Percentiles rank a stretch among this genome's conserved stretches.
Evolutionary conservation across 2,113 vertebrate species (phyloP).

Genomic region (Synchiropus splendidus): DNA sequence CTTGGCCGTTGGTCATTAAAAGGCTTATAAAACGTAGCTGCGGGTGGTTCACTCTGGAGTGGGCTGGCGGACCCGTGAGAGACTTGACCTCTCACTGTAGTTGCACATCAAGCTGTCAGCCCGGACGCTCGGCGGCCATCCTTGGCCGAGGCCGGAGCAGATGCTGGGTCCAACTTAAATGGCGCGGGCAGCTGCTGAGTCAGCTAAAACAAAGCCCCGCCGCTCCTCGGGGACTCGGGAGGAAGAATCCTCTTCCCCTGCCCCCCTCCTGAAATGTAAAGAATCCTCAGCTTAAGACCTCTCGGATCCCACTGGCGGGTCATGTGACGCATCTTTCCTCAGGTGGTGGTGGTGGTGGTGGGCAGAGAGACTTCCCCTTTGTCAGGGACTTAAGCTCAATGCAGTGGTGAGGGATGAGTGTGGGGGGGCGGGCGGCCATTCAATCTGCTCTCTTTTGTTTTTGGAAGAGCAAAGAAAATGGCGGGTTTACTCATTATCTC

Average conservation of each 20-base stretch:
- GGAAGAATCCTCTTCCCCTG: slow-evolving; percentile 14
- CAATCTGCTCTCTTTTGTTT: slow-evolving; percentile 77
- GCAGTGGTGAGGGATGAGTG: slow-evolving; percentile 58
- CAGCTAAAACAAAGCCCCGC: slow-evolving; percentile 28
- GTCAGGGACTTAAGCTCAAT: slow-evolving; percentile 77
- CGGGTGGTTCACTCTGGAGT: no score
- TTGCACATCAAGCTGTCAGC: no score
- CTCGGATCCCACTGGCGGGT: slow-evolving; percentile 18
- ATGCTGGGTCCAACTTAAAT: no score
- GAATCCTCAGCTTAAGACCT: slow-evolving; percentile 23
- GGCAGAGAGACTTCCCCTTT: slow-evolving; percentile 78
- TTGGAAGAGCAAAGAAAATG: slow-evolving; percentile 61
- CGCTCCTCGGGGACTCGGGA: slow-evolving; percentile 26
- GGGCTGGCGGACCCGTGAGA: no score
- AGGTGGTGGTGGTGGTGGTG: slow-evolving; percentile 73
- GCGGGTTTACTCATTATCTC: slow-evolving; percentile 60
- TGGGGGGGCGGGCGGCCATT: slow-evolving; percentile 60
- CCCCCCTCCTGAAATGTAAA: slow-evolving; percentile 6
- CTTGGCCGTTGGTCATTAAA: no score
- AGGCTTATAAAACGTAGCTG: no score
- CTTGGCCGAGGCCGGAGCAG: no score
- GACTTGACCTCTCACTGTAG: no score
- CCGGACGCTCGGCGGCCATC: no score
- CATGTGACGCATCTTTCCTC: slow-evolving; percentile 60
- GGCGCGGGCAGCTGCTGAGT: slow-evolving; percentile 45